Percentiles rank a stretch among this genome's conserved stretches.
phyloP scores from a whole-genome alignment of 2,888 invertebrate genomes.

The Ochropleura plecta region DNA sequence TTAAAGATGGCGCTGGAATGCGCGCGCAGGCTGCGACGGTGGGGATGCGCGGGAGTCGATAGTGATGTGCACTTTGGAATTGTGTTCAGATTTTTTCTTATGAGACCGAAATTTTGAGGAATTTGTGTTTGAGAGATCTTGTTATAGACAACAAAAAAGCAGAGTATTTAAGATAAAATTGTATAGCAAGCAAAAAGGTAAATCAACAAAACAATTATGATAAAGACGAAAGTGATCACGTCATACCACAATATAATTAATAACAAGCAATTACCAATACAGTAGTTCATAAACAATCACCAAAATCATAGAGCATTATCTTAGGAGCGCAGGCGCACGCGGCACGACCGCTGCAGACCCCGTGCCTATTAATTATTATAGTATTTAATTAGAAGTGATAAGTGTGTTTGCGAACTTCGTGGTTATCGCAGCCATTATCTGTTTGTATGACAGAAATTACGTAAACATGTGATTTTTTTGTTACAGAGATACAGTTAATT shows the following conservation, averaged over 20 bases:
- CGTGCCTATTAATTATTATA: constrained; percentile 67
- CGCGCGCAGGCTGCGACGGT: constrained; percentile 73
- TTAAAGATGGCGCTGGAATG: constrained; percentile 90
- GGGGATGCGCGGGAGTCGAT: constrained; percentile 69
- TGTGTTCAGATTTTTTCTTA: constrained; percentile 5
- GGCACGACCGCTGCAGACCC: constrained; percentile 56
- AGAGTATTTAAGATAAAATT: background rate
- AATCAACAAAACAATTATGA: constrained; percentile 5
- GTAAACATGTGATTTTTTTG: constrained; percentile 71
- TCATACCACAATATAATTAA: constrained; percentile 21
- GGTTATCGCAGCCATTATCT: constrained; percentile 72
- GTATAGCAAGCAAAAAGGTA: background rate
- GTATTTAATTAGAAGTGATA: constrained; percentile 80
- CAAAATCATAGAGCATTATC: constrained; percentile 50
- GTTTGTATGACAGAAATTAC: constrained; percentile 67
- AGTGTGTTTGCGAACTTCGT: constrained; percentile 74
- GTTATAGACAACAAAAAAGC: background rate
- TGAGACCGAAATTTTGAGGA: background rate
- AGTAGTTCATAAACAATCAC: constrained; percentile 35
- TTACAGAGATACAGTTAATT: constrained; percentile 48
- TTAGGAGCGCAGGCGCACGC: constrained; percentile 43
- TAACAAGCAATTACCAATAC: constrained; percentile 38
- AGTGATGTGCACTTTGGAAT: constrained; percentile 50
- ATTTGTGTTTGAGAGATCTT: background rate
- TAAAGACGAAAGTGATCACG: constrained; percentile 16